These are phyloP conservation scores for Larimichthys crocea DNA, from an alignment of 2,113 vertebrate genomes.

Conservation along the genomic window DNA sequence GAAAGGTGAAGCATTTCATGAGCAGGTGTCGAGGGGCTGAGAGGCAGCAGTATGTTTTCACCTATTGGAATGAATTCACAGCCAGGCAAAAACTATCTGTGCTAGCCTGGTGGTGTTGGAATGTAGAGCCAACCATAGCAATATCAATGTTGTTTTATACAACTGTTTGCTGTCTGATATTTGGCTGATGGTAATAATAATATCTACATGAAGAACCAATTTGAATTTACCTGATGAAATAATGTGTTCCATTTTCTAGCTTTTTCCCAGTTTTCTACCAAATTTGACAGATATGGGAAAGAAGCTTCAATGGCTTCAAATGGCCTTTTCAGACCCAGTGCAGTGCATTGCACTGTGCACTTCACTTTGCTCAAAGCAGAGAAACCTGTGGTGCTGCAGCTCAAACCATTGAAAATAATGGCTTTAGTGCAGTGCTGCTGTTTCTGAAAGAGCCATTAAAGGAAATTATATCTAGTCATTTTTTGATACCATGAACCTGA, in stretches of 20 bases:
- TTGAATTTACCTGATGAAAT: neutral
- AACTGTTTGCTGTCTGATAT: neutral
- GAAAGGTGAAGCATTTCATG: neutral
- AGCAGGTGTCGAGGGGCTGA: neutral
- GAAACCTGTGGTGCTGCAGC: too few relatives aligned
- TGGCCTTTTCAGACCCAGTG: too few relatives aligned
- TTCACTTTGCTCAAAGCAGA: too few relatives aligned
- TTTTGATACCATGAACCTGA: neutral
- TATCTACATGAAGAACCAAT: neutral
- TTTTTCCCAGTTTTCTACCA: neutral
- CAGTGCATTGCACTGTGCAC: too few relatives aligned
- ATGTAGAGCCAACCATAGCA: neutral
- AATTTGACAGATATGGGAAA: neutral
- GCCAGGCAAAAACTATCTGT: slow-evolving; percentile 1
- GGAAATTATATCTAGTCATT: too few relatives aligned
- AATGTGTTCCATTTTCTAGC: neutral
- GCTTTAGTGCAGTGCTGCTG: too few relatives aligned
- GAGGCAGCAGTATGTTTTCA: neutral
- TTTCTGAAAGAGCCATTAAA: too few relatives aligned
- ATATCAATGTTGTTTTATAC: neutral
- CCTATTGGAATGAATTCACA: neutral
- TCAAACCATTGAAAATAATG: too few relatives aligned
- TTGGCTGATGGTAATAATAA: neutral
- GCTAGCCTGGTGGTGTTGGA: neutral
- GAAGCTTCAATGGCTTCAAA: neutral